Conservation (phyloP, 2,113 vertebrate genomes). For the Pseudorectes ferrugineus region DNA sequence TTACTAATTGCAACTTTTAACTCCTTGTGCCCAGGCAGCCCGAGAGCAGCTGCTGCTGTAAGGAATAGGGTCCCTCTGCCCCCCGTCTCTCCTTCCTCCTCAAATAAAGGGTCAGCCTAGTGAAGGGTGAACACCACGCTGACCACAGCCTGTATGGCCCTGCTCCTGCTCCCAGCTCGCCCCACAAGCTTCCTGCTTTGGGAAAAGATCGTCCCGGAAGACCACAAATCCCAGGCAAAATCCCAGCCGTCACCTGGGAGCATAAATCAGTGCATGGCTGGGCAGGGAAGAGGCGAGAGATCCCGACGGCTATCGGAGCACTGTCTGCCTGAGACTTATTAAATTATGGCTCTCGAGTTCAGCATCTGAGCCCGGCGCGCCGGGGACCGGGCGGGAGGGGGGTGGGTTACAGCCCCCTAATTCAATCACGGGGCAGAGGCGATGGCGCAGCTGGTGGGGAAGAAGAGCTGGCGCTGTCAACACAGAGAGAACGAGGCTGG, state of each 20-base stretch:
- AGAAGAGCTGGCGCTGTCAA: neutral
- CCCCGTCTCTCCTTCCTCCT: neutral
- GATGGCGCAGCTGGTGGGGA: neutral
- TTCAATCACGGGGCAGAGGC: slow-evolving; percentile 34
- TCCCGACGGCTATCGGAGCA: neutral
- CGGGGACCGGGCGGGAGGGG: neutral
- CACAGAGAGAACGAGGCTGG: rapidly evolving
- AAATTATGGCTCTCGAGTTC: slow-evolving; percentile 19
- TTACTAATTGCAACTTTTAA: slow-evolving; percentile 28
- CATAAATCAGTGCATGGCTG: neutral
- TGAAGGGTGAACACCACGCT: neutral
- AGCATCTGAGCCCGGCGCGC: slow-evolving; percentile 12
- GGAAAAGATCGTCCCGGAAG: neutral
- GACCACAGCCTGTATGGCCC: rapidly evolving
- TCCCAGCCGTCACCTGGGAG: neutral
- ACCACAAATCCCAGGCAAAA: neutral
- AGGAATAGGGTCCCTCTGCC: neutral
- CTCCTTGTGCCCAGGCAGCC: neutral
- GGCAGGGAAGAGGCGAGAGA: neutral
- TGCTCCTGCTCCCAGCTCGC: neutral
- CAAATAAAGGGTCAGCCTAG: neutral
- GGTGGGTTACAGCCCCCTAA: slow-evolving; percentile 28
- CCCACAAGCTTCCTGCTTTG: neutral
- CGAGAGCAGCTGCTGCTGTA: neutral
- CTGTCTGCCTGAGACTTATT: slow-evolving; percentile 30